Evolutionary conservation across 2,888 invertebrate genomes (phyloP).

Genomic region (Cosmorhoe ocellata): DNA sequence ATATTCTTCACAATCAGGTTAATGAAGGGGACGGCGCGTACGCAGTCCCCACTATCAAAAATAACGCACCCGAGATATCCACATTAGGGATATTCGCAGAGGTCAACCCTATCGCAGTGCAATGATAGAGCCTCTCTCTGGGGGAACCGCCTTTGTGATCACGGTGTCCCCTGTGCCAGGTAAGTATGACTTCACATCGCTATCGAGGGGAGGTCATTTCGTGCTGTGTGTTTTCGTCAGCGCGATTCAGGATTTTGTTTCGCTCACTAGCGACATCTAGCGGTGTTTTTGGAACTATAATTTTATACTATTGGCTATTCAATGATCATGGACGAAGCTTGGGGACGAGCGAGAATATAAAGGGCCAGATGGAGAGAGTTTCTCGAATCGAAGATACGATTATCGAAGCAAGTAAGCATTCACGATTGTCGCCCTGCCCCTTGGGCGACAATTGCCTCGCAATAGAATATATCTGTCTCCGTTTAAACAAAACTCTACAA

Average conservation of each 20-base stretch:
- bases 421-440: too few species aligned
- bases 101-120: conserved; percentile 5
- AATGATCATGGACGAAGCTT: neutral
- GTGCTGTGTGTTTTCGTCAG: conserved; percentile 9
- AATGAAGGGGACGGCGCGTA: conserved; percentile 3
- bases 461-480: too few species aligned
- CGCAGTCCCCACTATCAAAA: conserved; percentile 13
- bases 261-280: conserved; percentile 6
- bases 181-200: conserved; percentile 3
- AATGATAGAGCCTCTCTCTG: conserved; percentile 2
- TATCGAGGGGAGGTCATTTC: neutral
- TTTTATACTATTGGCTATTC: neutral
- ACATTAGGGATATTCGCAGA: conserved; percentile 9
- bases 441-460: too few species aligned
- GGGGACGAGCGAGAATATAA: too few species aligned
- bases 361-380: too few species aligned
- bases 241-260: conserved; percentile 1
- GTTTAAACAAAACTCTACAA: too few species aligned
- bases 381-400: too few species aligned
- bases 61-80: conserved; percentile 8
- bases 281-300: conserved; percentile 1
- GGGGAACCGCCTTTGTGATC: conserved; percentile 5
- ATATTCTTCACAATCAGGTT: too few species aligned
- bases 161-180: conserved; percentile 9
- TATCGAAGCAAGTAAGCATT: too few species aligned